These are phyloP conservation scores for Eptesicus fuscus DNA, from an alignment of 2,113 vertebrate genomes.

Conservation along the genomic window DNA sequence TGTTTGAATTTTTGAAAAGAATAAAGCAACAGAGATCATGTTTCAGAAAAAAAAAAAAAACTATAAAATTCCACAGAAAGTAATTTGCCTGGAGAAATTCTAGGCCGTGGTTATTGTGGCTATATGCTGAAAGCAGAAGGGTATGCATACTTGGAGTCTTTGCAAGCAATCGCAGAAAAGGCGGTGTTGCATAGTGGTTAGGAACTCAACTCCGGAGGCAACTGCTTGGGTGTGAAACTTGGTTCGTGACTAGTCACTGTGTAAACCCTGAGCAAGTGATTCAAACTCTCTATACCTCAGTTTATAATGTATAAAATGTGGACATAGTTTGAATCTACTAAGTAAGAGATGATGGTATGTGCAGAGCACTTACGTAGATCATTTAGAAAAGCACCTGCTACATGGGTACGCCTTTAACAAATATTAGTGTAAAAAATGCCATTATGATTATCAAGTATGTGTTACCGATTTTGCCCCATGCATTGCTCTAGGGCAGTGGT, in stretches of 20 bases:
- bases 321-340: background rate
- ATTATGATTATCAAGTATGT: background rate
- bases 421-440: background rate
- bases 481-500: background rate
- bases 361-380: background rate
- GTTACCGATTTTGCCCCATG: background rate
- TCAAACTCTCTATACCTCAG: background rate
- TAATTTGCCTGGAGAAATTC: background rate
- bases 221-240: background rate
- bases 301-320: background rate
- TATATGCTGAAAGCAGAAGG: background rate
- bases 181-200: background rate
- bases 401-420: background rate
- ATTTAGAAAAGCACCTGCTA: background rate
- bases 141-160: background rate
- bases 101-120: background rate
- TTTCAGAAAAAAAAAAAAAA: conserved; percentile 48
- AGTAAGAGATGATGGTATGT: background rate
- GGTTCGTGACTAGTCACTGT: background rate
- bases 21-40: background rate
- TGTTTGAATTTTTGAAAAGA: background rate
- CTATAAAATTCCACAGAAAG: background rate
- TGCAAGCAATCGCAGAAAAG: background rate
- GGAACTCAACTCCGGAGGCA: background rate
- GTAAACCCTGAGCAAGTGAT: background rate